Evolutionary conservation across 2,113 vertebrate genomes (phyloP).

Genomic region (Gila orcuttii): DNA sequence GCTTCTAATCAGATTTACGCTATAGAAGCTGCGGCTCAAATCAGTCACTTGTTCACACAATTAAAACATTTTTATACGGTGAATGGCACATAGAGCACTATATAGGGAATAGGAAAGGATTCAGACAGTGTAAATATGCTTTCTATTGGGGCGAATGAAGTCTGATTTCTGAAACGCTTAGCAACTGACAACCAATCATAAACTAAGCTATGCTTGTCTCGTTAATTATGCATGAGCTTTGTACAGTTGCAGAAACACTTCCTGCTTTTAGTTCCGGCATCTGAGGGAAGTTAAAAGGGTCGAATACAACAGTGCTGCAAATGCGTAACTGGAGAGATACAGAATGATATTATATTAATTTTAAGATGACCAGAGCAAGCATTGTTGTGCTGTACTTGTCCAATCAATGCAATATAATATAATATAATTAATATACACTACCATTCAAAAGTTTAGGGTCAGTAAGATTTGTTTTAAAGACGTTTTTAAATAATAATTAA

Average conservation of each 20-base stretch:
- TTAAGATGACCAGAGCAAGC: not conserved
- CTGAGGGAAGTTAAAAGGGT: not conserved
- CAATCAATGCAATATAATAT: not conserved
- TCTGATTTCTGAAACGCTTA: not conserved
- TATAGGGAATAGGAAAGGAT: too few relatives aligned
- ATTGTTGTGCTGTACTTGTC: not conserved
- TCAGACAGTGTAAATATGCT: too few relatives aligned
- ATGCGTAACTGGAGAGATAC: not conserved
- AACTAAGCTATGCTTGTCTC: not conserved
- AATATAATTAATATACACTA: too few relatives aligned
- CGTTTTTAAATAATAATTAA: too few relatives aligned
- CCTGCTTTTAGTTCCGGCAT: not conserved
- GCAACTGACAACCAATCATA: slow-evolving; percentile 10
- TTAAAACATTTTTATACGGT: too few relatives aligned
- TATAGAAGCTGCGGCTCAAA: too few relatives aligned
- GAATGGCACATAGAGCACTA: too few relatives aligned
- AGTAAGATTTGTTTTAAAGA: too few relatives aligned
- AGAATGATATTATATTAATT: not conserved
- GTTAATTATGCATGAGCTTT: not conserved
- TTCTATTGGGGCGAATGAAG: too few relatives aligned
- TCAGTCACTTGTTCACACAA: too few relatives aligned
- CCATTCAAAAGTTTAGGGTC: too few relatives aligned
- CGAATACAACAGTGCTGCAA: not conserved
- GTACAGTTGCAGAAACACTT: not conserved
- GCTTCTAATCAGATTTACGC: too few relatives aligned